A percentile compares a stretch with the other conserved stretches of the same genome.
Conservation (phyloP, 2,888 invertebrate genomes). For the Ernsta delagoae region DNA sequence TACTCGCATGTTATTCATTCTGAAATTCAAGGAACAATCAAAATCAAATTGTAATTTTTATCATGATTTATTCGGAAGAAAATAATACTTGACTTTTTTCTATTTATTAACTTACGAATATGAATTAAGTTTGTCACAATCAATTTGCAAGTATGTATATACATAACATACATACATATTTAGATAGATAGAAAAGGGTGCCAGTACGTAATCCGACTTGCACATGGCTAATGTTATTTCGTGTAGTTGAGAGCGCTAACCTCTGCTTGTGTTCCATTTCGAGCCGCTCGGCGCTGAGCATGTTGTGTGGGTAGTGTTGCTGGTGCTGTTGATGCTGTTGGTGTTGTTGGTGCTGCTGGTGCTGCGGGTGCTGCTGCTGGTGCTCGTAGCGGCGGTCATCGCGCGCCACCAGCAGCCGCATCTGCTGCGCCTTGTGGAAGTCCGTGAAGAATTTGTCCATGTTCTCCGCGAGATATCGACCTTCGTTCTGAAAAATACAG, state of each 20-base stretch:
- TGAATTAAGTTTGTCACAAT: too few species aligned
- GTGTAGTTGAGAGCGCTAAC: too few species aligned
- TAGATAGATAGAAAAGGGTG: too few species aligned
- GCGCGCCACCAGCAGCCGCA: constrained; percentile 65
- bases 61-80: too few species aligned
- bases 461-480: constrained; percentile 74
- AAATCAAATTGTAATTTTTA: neutral
- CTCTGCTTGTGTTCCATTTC: constrained; percentile 75
- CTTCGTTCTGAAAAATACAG: constrained; percentile 70
- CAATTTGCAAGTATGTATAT: too few species aligned
- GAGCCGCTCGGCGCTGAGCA: constrained; percentile 69
- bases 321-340: constrained; percentile 40
- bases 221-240: too few species aligned
- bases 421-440: constrained; percentile 87
- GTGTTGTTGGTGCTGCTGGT: constrained; percentile 50
- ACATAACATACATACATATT: too few species aligned
- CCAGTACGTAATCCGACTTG: too few species aligned
- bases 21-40: constrained; percentile 44
- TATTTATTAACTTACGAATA: too few species aligned
- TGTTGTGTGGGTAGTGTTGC: constrained; percentile 59
- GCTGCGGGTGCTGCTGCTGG: constrained; percentile 52
- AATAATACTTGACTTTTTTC: too few species aligned
- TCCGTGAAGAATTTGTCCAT: constrained; percentile 90
- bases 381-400: constrained; percentile 61
- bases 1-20: constrained; percentile 54